Percentiles rank a stretch among this genome's conserved stretches.
These are phyloP conservation scores for Schizotus pectinicornis DNA, from an alignment of 2,888 invertebrate genomes.

Conservation along the genomic window DNA sequence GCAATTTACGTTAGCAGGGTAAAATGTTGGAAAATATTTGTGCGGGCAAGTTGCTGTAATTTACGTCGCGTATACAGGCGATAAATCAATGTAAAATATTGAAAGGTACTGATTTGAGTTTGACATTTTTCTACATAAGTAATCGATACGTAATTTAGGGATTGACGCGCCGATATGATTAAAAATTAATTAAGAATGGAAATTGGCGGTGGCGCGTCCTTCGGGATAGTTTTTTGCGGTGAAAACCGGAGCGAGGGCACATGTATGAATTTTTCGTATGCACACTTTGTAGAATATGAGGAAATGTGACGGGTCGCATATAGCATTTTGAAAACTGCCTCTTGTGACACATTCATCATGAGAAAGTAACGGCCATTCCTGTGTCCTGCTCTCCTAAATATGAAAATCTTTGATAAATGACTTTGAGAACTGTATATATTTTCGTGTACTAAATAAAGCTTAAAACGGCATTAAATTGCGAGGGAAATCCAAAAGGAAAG, in stretches of 20 bases:
- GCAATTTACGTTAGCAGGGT: too few species aligned
- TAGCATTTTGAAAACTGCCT: conserved; percentile 50
- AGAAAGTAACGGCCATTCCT: conserved; percentile 34
- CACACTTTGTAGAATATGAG: conserved; percentile 46
- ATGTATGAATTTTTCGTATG: conserved; percentile 39
- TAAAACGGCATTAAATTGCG: conserved; percentile 4
- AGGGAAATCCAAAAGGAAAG: background rate
- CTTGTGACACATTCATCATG: conserved; percentile 49
- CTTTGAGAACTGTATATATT: conserved; percentile 30
- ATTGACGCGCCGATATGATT: too few species aligned
- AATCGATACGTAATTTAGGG: too few species aligned
- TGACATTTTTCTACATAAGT: too few species aligned
- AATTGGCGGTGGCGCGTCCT: too few species aligned
- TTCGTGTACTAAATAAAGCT: conserved; percentile 9
- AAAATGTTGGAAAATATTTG: too few species aligned
- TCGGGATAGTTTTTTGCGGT: background rate
- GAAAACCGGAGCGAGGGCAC: conserved; percentile 18
- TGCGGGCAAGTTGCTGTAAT: too few species aligned
- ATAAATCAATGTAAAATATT: too few species aligned
- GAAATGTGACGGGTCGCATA: conserved; percentile 48
- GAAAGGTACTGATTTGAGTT: too few species aligned
- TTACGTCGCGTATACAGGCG: too few species aligned
- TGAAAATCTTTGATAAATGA: conserved; percentile 38
- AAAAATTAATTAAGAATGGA: too few species aligned
- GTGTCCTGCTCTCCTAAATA: conserved; percentile 35